Percentiles rank a stretch among this genome's conserved stretches.
Conservation (phyloP, 1,140 invertebrate genomes). For the Polypedilum pembai region DNA sequence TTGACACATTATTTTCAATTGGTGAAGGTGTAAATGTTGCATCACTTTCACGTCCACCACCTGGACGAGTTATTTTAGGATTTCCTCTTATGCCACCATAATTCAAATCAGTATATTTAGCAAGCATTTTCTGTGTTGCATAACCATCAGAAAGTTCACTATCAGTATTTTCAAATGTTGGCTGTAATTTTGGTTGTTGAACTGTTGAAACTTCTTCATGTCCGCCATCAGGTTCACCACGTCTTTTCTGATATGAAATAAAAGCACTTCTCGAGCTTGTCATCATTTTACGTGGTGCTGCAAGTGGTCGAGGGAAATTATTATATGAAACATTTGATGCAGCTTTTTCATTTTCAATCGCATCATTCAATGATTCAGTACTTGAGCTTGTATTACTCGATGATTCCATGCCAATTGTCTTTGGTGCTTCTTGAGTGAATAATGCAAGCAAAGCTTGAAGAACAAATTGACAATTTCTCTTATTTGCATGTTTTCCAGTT, state of each 20-base stretch:
- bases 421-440: constrained; percentile 87
- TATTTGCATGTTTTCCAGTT: constrained; percentile 81
- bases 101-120: constrained; percentile 34
- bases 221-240: constrained; percentile 87
- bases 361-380: constrained; percentile 62
- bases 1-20: constrained; percentile 47
- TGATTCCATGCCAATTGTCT: constrained; percentile 68
- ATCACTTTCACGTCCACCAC: constrained; percentile 66
- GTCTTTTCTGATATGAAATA: constrained; percentile 75
- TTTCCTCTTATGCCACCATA: constrained; percentile 41
- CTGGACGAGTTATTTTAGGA: constrained; percentile 46
- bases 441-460: constrained; percentile 83
- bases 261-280: constrained; percentile 62
- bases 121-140: constrained; percentile 36
- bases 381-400: constrained; percentile 61
- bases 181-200: constrained; percentile 31
- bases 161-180: constrained; percentile 40
- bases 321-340: neutral
- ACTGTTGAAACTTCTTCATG: constrained; percentile 51
- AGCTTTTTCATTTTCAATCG: constrained; percentile 47
- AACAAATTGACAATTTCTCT: constrained; percentile 84
- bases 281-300: neutral
- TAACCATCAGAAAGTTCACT: constrained; percentile 43
- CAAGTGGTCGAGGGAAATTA: neutral
- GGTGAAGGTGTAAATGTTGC: constrained; percentile 74